Base-by-base conservation (phyloP, 2,888 invertebrate species). In the Campoletis raptor region DNA sequence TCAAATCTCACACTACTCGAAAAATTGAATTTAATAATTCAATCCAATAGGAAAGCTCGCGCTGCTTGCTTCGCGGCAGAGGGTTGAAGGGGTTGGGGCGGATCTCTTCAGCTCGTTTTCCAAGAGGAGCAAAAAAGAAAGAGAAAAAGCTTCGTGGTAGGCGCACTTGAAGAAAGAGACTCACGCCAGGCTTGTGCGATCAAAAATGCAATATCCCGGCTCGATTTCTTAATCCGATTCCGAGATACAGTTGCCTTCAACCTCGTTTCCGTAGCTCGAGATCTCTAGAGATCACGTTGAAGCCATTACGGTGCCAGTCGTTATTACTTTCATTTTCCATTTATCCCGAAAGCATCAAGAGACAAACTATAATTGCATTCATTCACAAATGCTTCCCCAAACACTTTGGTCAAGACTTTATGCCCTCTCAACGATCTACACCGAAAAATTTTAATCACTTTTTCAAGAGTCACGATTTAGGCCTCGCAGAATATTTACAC, bases 1-100 rank as follows among this genome's bases (percentile, higher is more conserved):
- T 94, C 92, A 94, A 92, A 91, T 92, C 92, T 93, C 92, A 93
- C 93, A 93, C 94, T 94, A 94, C 94, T 94, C 93, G 94, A 94
- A 94, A 94, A 94, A 94, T 94, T 94, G 94, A 94, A 94, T 94
- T 94, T 94, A 94, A 94, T 94, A 94, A 94, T 94, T 94, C 94
- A 94, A 91, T 92, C 92, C 92, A 93, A 93, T 92, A 92, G 92
- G 91, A 93, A 92, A 92, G 89, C 91, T 91, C 90, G 88, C 77
- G 61, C 8, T 78, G 78, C 57, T 79, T 57, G 89, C 91, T 91
- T 30, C 90, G 87, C 64, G 42, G 66, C 15, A 61, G 30, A 57
- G 61, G 74, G 74, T 74, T 54, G 54, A 21, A 36, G 72, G 21
- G 36, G 37, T 37, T 21, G 54, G 37, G 69, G 21, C 18, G 52